These are phyloP conservation scores for Epistrophe grossulariae DNA, from an alignment of 2,888 invertebrate genomes.

Conservation along the genomic window DNA sequence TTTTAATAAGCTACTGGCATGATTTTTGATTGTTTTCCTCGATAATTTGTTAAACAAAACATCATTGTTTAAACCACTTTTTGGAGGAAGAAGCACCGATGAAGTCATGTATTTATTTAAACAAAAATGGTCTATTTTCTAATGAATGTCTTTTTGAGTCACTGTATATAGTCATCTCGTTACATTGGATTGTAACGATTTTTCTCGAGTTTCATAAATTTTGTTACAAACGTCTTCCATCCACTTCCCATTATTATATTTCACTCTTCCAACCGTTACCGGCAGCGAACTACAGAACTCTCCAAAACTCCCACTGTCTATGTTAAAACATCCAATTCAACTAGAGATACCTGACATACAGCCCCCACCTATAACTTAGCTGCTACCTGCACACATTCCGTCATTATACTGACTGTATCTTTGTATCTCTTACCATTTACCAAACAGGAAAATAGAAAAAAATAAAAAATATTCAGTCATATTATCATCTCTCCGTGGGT, in stretches of 20 bases:
- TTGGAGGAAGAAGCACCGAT: no score
- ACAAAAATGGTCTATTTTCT: background rate
- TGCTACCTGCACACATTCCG: background rate
- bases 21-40: no score
- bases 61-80: no score
- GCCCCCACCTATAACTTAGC: background rate
- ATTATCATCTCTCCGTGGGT: slow-evolving; percentile 23
- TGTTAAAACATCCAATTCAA: slow-evolving; percentile 3
- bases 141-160: background rate
- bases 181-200: background rate
- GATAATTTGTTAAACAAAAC: no score
- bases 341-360: slow-evolving; percentile 3
- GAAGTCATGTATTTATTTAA: no score
- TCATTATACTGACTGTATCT: background rate
- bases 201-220: background rate
- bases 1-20: no score
- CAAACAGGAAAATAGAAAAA: slow-evolving; percentile 1
- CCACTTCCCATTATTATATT: background rate
- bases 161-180: background rate
- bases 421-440: slow-evolving; percentile 15
- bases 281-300: background rate
- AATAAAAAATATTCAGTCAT: slow-evolving; percentile 23
- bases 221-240: background rate
- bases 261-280: background rate
- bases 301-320: slow-evolving; percentile 1